A percentile compares a stretch with the other conserved stretches of the same genome.
phyloP scores from a whole-genome alignment of 2,113 vertebrate species.

The Calidris pygmaea region DNA sequence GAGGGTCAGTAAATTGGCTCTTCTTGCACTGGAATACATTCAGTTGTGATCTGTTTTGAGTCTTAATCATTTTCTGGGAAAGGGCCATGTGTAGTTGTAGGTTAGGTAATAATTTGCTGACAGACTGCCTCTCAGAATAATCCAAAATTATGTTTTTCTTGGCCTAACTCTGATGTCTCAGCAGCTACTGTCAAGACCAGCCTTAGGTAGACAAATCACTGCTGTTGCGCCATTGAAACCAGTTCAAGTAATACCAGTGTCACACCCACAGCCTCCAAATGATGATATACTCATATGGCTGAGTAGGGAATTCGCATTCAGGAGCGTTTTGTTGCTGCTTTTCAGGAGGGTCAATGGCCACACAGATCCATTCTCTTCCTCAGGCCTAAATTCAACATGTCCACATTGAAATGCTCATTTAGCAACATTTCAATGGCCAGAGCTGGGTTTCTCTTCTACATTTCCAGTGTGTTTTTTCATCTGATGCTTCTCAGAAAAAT shows the following conservation, averaged over 20 bases:
- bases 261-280: neutral
- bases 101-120: conserved; percentile 1
- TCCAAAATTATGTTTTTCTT: neutral
- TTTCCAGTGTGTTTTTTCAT: neutral
- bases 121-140: neutral
- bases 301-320: neutral
- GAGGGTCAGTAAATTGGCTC: neutral
- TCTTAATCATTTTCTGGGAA: neutral
- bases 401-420: neutral
- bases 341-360: neutral
- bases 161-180: neutral
- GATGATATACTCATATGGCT: neutral
- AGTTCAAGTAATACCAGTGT: neutral
- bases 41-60: neutral
- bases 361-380: neutral
- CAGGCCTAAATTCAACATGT: neutral
- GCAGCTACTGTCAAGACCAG: neutral
- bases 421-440: neutral
- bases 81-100: neutral
- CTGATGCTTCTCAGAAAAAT: neutral
- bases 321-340: neutral
- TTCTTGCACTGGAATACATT: neutral
- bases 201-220: conserved; percentile 1
- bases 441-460: neutral
- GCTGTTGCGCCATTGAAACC: neutral